A percentile compares a stretch with the other conserved stretches of the same genome.
Evolutionary conservation across 2,888 invertebrate species (phyloP).

Genomic region (Hydrotaea cyrtoneurina): DNA sequence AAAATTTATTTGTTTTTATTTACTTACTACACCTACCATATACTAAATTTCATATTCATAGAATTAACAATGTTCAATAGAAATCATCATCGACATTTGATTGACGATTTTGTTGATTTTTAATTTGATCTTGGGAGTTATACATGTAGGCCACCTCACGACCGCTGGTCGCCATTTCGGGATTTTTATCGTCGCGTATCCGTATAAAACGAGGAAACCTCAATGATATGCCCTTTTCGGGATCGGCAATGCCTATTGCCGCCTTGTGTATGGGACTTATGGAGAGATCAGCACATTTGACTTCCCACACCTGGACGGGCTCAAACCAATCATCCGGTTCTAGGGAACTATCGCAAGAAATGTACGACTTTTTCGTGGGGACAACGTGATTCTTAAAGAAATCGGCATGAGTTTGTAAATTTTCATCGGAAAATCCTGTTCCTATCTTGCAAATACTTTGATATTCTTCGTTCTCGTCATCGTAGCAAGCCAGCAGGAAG

Average conservation of each 20-base stretch:
- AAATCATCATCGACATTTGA: conserved; percentile 76
- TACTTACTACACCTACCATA: not conserved
- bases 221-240: conserved; percentile 95
- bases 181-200: conserved; percentile 93
- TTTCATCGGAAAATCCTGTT: conserved; percentile 93
- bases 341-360: conserved; percentile 87
- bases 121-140: conserved; percentile 94
- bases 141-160: conserved; percentile 95
- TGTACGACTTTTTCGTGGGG: conserved; percentile 88
- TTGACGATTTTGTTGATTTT: conserved; percentile 82
- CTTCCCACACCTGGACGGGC: conserved; percentile 95
- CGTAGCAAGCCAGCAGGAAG: conserved; percentile 96
- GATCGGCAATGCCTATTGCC: conserved; percentile 92
- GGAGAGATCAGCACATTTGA: conserved; percentile 98
- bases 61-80: conserved; percentile 70
- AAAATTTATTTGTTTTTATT: not conserved
- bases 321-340: conserved; percentile 95
- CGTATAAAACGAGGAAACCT: conserved; percentile 96
- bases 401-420: conserved; percentile 88
- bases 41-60: not conserved
- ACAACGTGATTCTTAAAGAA: conserved; percentile 89
- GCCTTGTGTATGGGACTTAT: conserved; percentile 97
- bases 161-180: conserved; percentile 95
- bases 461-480: conserved; percentile 93
- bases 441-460: conserved; percentile 94